Evolutionary conservation across 2,797 vertebrate genomes (phyloP).

Genomic region (Notolepis coatsorum): DNA sequence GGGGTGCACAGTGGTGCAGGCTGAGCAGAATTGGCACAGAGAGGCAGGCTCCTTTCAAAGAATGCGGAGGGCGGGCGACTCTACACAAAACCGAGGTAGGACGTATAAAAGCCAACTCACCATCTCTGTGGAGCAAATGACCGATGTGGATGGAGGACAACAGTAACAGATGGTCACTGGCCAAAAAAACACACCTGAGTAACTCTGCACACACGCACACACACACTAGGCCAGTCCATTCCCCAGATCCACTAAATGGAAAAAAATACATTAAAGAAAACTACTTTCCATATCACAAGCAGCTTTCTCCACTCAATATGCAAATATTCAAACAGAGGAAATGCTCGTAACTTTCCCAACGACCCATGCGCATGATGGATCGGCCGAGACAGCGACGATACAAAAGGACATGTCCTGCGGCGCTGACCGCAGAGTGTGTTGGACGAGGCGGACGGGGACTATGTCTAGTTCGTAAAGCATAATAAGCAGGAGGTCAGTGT

Average conservation of each 20-base stretch:
- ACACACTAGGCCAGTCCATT: conserved; percentile 22
- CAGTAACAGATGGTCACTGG: conserved; percentile 22
- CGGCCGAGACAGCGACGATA: conserved; percentile 8
- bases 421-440: conserved; percentile 6
- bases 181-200: conserved; percentile 42
- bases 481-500: conserved; percentile 26
- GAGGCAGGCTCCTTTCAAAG: conserved; percentile 15
- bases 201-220: conserved; percentile 49
- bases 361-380: conserved; percentile 33
- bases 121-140: conserved; percentile 34
- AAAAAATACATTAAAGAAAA: conserved; percentile 21
- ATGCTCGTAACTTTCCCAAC: conserved; percentile 53
- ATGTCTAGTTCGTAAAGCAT: conserved; percentile 34
- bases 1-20: conserved; percentile 8
- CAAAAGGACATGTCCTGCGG: conserved; percentile 34
- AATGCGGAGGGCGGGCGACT: conserved; percentile 34
- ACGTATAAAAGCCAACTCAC: conserved; percentile 28
- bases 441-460: conserved; percentile 25
- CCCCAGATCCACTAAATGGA: conserved; percentile 1
- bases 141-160: conserved; percentile 40
- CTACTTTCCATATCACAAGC: conserved; percentile 11
- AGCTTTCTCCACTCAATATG: conserved; percentile 23
- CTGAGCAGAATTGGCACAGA: conserved; percentile 28
- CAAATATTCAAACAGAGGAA: conserved; percentile 24
- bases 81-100: conserved; percentile 36